Percentiles rank a stretch among this genome's conserved stretches.
Conservation (phyloP, 2,113 vertebrate genomes). For the Phalacrocorax brasilianus region DNA sequence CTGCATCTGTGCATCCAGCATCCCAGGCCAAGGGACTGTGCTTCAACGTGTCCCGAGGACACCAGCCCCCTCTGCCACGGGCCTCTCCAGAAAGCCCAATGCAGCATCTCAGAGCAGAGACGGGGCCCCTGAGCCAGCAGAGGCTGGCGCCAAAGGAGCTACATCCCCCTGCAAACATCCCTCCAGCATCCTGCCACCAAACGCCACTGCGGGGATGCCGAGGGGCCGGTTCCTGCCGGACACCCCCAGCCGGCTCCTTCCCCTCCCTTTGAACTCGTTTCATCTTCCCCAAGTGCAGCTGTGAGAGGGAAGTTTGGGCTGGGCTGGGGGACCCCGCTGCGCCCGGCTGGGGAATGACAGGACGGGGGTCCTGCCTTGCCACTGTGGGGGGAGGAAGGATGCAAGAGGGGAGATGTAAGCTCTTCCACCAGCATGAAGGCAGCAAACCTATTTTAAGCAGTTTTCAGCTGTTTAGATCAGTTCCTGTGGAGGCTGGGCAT, state of each 20-base stretch:
- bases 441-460: constrained; percentile 4
- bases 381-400: not conserved
- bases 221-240: not conserved
- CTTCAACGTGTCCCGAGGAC: not conserved
- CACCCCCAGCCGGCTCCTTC: not conserved
- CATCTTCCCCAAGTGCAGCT: not conserved
- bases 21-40: too few relatives aligned
- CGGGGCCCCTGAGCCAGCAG: rapidly evolving
- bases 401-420: not conserved
- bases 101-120: not conserved
- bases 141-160: not conserved
- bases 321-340: not conserved
- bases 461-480: not conserved
- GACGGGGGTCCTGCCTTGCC: not conserved
- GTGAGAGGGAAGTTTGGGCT: not conserved
- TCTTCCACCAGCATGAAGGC: not conserved
- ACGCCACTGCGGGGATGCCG: rapidly evolving
- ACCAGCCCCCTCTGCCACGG: not conserved
- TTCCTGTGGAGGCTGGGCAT: not conserved
- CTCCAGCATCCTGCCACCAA: not conserved
- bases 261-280: constrained; percentile 51
- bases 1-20: not conserved
- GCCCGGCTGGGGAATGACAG: not conserved
- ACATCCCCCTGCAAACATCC: not conserved
- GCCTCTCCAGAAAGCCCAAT: not conserved